Base-by-base conservation (phyloP, 2,888 invertebrate species). In the Cataglyphis albicans region DNA sequence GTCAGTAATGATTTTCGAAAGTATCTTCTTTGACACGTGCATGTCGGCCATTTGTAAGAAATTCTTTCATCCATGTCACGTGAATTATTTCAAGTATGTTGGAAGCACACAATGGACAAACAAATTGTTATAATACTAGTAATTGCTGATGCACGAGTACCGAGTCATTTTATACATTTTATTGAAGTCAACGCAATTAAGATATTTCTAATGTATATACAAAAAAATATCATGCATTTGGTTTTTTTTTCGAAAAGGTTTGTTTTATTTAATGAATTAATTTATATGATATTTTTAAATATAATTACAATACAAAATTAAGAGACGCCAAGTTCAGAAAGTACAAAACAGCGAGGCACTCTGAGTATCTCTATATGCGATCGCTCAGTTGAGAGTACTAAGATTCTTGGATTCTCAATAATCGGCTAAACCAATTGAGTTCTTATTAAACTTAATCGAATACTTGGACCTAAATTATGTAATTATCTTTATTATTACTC, bases 1-100 rank as follows among this genome's bases (percentile, higher is more conserved):
- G 57, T 59, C 78, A 32, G 32, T 78, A 70, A 78, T 57, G 78
- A 70, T 78, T 52, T 57, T 21, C 25, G 44, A 80, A 59, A 80
- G 72, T 72, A 48, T 59, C 32, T 80, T 72, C 59, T 72, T 18
- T 15, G 68, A 29, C 76, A 76, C 76, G 76, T 55, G 55, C 68
- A 38, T 29, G 55, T 38, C 41, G 55, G 52, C 29, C 57, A 59
- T 25, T 41, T 18, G 41, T 68, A 70, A 70, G 25, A 52, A 65
- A 32, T 25, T 52, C 52, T 67, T 59, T 41, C 57, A 21, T n/a
- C n/a, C 41, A 68, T 32, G 41, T n/a, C 57, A 25, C 68, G 48
- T 32, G 41, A 59, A 78, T 41, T 41, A 70, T 78, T 70, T 59
- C 57, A 21, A 59, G 21, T 59, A 57, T 48, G 48, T 63, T 48